phyloP scores from a whole-genome alignment of 2,797 vertebrate genomes.

The Manis javanica region DNA sequence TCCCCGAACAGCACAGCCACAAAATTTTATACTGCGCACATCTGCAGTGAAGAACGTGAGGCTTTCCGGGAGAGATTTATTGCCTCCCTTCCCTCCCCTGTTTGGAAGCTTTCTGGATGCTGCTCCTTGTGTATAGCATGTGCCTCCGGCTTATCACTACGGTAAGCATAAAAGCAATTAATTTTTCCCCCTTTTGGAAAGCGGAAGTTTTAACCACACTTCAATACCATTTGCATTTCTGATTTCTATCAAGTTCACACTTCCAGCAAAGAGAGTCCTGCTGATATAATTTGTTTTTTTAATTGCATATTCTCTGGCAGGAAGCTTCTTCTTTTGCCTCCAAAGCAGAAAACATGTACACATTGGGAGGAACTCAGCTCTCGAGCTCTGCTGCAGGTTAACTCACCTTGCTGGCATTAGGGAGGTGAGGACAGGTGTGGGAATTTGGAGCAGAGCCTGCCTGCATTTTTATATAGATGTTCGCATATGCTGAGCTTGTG shows the following conservation, averaged over 20 bases:
- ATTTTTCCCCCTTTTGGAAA: slow-evolving; percentile 77
- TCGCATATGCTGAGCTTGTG: slow-evolving; percentile 35
- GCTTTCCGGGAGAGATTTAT: slow-evolving; percentile 79
- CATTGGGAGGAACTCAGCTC: neutral
- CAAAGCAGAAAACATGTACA: slow-evolving; percentile 23
- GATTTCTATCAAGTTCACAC: slow-evolving; percentile 81
- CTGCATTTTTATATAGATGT: slow-evolving; percentile 30
- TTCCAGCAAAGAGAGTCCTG: slow-evolving; percentile 79
- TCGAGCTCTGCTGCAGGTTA: neutral
- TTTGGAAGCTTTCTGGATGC: slow-evolving; percentile 74
- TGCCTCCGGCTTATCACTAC: slow-evolving; percentile 79
- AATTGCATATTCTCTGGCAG: slow-evolving; percentile 70
- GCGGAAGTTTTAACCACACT: slow-evolving; percentile 75
- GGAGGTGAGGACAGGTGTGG: slow-evolving; percentile 18
- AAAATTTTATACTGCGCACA: slow-evolving; percentile 70
- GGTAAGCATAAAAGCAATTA: slow-evolving; percentile 82
- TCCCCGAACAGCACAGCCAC: slow-evolving; percentile 51
- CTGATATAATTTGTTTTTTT: slow-evolving; percentile 79
- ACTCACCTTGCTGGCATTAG: slow-evolving; percentile 44
- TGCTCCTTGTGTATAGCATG: slow-evolving; percentile 69
- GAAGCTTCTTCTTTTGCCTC: slow-evolving; percentile 60
- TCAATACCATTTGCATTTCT: slow-evolving; percentile 82
- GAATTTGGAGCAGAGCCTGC: neutral
- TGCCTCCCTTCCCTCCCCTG: slow-evolving; percentile 59
- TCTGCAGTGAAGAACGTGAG: slow-evolving; percentile 57